Evolutionary conservation across 2,113 vertebrate genomes (phyloP).

Genomic region (Anarhynchus alexandrinus): DNA sequence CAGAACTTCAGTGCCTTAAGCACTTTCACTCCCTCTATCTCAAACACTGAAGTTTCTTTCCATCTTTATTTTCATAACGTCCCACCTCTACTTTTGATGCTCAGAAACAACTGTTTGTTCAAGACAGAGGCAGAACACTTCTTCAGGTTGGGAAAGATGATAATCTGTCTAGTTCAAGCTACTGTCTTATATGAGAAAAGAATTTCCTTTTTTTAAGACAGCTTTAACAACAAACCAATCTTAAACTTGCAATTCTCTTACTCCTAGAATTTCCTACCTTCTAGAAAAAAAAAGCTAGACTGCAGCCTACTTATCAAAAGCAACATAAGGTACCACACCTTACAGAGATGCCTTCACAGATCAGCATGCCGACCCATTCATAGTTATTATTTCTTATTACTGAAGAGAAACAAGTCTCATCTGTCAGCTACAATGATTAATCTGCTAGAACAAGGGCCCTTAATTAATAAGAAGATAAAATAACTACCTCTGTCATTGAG

Average conservation of each 20-base stretch:
- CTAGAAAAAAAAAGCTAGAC: neutral
- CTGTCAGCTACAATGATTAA: neutral
- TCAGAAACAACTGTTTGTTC: neutral
- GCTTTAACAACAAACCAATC: neutral
- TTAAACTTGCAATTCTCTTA: neutral
- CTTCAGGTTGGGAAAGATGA: neutral
- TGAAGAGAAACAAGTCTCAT: neutral
- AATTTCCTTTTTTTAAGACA: neutral
- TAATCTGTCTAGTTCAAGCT: neutral
- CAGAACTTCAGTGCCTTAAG: neutral
- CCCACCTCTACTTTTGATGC: neutral
- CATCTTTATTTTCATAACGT: neutral
- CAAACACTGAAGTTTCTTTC: neutral
- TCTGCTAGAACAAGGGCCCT: neutral
- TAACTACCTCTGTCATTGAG: conserved; percentile 90
- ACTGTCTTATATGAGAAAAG: neutral
- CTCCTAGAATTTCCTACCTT: neutral
- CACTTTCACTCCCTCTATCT: neutral
- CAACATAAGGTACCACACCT: neutral
- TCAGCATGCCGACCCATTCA: neutral
- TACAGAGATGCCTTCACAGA: neutral
- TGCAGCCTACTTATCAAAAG: neutral
- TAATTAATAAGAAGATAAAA: neutral
- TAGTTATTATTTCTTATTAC: neutral
- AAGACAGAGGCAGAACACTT: neutral